A percentile compares a stretch with the other conserved stretches of the same genome.
phyloP scores from a whole-genome alignment of 2,113 vertebrate species.

The Alethe castanea region DNA sequence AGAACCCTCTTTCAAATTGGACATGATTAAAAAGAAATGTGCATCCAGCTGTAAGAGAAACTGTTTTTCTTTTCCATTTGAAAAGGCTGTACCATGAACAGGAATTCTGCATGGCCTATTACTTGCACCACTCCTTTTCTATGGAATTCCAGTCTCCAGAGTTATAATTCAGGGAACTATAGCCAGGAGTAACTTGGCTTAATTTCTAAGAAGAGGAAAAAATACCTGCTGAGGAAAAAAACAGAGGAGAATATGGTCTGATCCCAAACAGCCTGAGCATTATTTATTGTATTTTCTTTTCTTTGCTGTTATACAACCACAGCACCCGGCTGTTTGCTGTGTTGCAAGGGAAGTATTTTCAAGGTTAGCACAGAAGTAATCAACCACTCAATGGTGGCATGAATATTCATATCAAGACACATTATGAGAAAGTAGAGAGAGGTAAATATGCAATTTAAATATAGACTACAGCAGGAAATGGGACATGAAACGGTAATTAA shows the following conservation, averaged over 20 bases:
- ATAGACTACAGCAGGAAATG: slow-evolving; percentile 48
- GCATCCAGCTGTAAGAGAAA: not conserved
- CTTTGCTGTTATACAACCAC: not conserved
- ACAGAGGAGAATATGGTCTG: not conserved
- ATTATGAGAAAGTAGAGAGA: slow-evolving; percentile 43
- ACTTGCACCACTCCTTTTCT: not conserved
- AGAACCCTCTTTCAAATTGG: not conserved
- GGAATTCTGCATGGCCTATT: not conserved
- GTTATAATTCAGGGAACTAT: not conserved
- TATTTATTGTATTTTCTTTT: slow-evolving; percentile 19
- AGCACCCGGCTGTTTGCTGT: not conserved
- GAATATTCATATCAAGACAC: slow-evolving; percentile 62
- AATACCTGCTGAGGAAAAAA: not conserved
- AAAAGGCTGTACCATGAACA: not conserved
- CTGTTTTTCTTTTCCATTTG: not conserved
- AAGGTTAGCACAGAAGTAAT: slow-evolving; percentile 58
- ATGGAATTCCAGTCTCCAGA: not conserved
- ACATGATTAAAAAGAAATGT: not conserved
- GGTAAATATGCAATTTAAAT: slow-evolving; percentile 62
- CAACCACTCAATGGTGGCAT: slow-evolving; percentile 16
- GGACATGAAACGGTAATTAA: slow-evolving; percentile 57
- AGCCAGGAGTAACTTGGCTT: not conserved
- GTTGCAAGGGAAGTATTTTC: slow-evolving; percentile 15
- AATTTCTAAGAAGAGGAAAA: not conserved
- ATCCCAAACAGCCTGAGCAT: not conserved